phyloP scores from a whole-genome alignment of 2,113 vertebrate species.

The Promerops cafer region DNA sequence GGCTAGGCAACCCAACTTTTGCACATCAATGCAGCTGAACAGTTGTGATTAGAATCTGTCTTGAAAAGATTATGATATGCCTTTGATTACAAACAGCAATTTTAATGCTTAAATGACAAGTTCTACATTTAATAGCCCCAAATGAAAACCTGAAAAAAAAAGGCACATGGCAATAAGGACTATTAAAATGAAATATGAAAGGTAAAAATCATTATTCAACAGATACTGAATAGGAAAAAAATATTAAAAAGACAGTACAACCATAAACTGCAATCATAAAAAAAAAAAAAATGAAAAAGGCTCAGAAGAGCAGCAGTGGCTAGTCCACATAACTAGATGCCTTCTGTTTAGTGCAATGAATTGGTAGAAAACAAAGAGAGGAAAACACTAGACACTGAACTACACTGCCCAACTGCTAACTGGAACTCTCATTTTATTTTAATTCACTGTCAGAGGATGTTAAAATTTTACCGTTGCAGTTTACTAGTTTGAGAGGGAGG shows the following conservation, averaged over 20 bases:
- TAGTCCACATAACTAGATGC: neutral
- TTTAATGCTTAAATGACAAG: neutral
- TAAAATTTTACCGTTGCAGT: neutral
- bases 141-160: neutral
- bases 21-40: neutral
- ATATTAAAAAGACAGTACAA: neutral
- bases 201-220: neutral
- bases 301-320: neutral
- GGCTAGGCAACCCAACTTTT: neutral
- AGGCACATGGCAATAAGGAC: accelerated
- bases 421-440: neutral
- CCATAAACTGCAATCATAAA: neutral
- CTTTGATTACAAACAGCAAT: neutral
- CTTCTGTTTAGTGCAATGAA: neutral
- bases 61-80: neutral
- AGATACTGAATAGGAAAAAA: neutral
- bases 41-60: neutral
- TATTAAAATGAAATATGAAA: neutral
- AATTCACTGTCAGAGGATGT: neutral
- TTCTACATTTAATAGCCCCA: neutral
- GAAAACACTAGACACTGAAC: neutral
- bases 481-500: neutral
- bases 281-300: neutral
- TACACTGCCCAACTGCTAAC: neutral
- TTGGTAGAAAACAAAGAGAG: neutral